phyloP scores from a whole-genome alignment of 2,113 vertebrate species.

The Dromaius novaehollandiae region DNA sequence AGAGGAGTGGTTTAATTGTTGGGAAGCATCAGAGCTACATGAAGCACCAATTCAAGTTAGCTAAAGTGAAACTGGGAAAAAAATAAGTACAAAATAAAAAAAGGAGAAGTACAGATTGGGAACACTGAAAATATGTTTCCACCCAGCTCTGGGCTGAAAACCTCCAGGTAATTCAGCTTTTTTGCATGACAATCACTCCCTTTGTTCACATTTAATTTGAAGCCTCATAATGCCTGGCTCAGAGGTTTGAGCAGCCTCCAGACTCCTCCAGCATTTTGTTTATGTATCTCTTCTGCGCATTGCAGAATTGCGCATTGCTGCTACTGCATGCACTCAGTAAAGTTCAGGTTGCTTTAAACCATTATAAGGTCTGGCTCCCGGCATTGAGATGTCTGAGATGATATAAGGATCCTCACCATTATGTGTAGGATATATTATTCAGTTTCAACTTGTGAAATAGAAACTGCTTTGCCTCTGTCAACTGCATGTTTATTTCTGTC shows the following conservation, averaged over 20 bases:
- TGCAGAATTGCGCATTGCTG: not conserved
- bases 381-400: not conserved
- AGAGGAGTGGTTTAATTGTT: not conserved
- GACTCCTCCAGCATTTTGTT: not conserved
- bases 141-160: not conserved
- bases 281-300: not conserved
- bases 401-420: not conserved
- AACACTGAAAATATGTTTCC: not conserved
- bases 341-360: not conserved
- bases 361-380: not conserved
- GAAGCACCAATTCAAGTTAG: not conserved
- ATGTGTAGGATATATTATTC: not conserved
- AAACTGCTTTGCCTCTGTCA: not conserved
- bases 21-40: not conserved
- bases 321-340: not conserved
- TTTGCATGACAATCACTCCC: not conserved
- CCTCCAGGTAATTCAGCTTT: not conserved
- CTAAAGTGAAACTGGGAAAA: not conserved
- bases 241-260: not conserved
- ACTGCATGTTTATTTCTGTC: constrained; percentile 24
- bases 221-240: not conserved
- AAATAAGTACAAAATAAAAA: not conserved
- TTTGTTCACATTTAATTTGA: not conserved
- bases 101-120: not conserved
- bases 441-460: not conserved